These are phyloP conservation scores for Pilophorus perplexus DNA, from an alignment of 2,888 invertebrate species.

Conservation along the genomic window DNA sequence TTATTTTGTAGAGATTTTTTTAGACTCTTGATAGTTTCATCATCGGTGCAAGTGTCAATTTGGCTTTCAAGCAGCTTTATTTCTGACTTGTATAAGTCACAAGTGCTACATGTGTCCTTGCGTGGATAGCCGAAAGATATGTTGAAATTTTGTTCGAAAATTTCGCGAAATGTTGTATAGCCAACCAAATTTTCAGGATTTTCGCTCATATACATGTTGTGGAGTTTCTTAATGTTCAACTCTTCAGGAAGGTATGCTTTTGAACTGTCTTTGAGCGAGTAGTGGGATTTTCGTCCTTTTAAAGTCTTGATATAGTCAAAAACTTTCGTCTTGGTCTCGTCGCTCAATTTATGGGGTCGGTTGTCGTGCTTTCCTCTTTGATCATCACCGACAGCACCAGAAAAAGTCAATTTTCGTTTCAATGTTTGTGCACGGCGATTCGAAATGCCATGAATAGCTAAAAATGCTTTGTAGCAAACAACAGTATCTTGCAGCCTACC, in stretches of 20 bases:
- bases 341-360: not conserved
- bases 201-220: not conserved
- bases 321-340: not conserved
- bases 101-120: not conserved
- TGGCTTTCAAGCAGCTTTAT: constrained; percentile 15
- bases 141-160: constrained; percentile 14
- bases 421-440: constrained; percentile 5
- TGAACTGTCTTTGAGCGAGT: constrained; percentile 39
- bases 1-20: constrained; percentile 8
- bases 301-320: constrained; percentile 25
- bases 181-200: not conserved
- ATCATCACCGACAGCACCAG: not conserved
- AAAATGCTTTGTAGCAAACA: constrained; percentile 41
- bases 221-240: constrained; percentile 16
- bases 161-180: not conserved
- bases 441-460: constrained; percentile 40
- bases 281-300: constrained; percentile 41
- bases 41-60: constrained; percentile 5
- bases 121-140: constrained; percentile 30
- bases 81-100: not conserved
- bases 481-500: not conserved
- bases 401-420: not conserved
- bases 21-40: not conserved
- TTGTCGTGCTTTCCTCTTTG: not conserved
- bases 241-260: constrained; percentile 44